These are phyloP conservation scores for Orgyia antiqua DNA, from an alignment of 2,888 invertebrate species.

Conservation along the genomic window DNA sequence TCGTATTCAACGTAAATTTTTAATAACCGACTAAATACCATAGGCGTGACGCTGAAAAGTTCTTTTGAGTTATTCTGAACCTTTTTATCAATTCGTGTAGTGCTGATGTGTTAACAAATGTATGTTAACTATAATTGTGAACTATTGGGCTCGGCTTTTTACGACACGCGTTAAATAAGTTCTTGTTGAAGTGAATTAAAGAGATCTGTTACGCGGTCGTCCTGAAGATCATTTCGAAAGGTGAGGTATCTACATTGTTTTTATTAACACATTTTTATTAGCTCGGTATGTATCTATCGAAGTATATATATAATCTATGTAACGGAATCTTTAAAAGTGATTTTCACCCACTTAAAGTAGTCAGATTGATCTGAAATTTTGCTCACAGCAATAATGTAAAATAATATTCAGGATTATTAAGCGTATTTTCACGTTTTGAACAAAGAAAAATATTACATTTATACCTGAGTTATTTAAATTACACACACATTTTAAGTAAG, in stretches of 20 bases:
- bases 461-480: too few species aligned
- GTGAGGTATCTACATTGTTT: slow-evolving; percentile 44
- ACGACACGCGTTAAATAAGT: slow-evolving; percentile 48
- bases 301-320: too few species aligned
- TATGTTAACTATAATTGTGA: slow-evolving; percentile 25
- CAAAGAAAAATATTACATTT: too few species aligned
- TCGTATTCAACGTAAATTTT: slow-evolving; percentile 52
- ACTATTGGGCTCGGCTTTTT: slow-evolving; percentile 27
- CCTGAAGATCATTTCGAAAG: slow-evolving; percentile 56
- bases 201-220: slow-evolving; percentile 46
- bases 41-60: slow-evolving; percentile 34
- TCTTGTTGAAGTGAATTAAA: slow-evolving; percentile 60
- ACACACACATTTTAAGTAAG: too few species aligned
- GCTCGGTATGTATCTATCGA: too few species aligned
- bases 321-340: too few species aligned
- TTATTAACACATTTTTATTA: too few species aligned
- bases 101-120: slow-evolving; percentile 31
- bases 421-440: too few species aligned
- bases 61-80: slow-evolving; percentile 25
- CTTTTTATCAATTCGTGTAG: slow-evolving; percentile 30
- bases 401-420: too few species aligned
- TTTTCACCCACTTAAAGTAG: too few species aligned
- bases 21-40: slow-evolving; percentile 48
- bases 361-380: too few species aligned
- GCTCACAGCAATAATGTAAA: too few species aligned